A percentile compares a stretch with the other conserved stretches of the same genome.
phyloP scores from a whole-genome alignment of 2,797 vertebrate species.

The Pantherophis vulpinus region DNA sequence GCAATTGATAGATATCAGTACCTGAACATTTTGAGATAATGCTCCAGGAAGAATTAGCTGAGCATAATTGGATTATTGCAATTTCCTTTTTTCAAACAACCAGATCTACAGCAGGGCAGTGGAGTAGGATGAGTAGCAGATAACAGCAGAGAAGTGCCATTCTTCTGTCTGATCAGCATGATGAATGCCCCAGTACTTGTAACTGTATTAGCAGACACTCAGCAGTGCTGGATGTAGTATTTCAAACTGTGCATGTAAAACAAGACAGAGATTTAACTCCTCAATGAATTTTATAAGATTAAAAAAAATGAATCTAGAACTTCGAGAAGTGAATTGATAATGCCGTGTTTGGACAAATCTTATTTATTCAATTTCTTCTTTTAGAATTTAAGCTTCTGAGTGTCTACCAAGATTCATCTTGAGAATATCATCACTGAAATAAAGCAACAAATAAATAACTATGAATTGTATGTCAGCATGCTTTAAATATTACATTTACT shows the following conservation, averaged over 20 bases:
- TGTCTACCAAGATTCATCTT: not conserved
- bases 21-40: slow-evolving; percentile 46
- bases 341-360: not conserved
- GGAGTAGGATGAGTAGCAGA: slow-evolving; percentile 26
- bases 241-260: slow-evolving; percentile 8
- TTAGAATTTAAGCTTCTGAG: not conserved
- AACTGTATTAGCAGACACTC: not conserved
- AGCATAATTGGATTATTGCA: slow-evolving; percentile 53
- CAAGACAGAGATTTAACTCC: not conserved
- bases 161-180: slow-evolving; percentile 30
- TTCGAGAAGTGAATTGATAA: not conserved
- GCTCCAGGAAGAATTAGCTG: slow-evolving; percentile 38
- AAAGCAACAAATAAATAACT: not conserved
- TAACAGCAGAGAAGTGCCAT: slow-evolving; percentile 20
- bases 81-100: slow-evolving; percentile 48
- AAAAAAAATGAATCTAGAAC: not conserved
- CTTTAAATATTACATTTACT: not conserved
- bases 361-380: not conserved
- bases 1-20: slow-evolving; percentile 38
- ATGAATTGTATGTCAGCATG: not conserved
- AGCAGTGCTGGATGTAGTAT: not conserved
- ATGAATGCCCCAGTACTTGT: slow-evolving; percentile 27
- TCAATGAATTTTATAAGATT: not conserved
- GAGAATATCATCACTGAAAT: not conserved
- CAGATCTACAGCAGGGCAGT: slow-evolving; percentile 19